Conservation (phyloP, 2,888 invertebrate species). For the Plutella xylostella region DNA sequence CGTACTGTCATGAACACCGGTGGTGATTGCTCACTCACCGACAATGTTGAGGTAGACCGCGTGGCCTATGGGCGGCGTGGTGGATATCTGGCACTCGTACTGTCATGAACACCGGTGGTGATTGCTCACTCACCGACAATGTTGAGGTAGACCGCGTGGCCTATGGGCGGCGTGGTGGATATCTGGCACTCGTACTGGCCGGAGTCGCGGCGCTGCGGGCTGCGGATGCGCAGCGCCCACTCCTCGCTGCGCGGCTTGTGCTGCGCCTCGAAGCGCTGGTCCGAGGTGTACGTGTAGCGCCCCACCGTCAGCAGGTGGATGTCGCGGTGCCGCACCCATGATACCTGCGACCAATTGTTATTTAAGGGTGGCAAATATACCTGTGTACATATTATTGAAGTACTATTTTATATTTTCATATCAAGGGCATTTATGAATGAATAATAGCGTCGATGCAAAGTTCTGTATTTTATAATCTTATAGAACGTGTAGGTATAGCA, state of each 20-base stretch:
- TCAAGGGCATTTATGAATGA: too few relatives aligned
- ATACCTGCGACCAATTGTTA: conserved; percentile 81
- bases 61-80: conserved; percentile 89
- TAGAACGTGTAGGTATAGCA: too few relatives aligned
- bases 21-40: too few relatives aligned
- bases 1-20: too few relatives aligned
- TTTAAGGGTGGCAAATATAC: too few relatives aligned
- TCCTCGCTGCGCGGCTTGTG: conserved; percentile 89
- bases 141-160: conserved; percentile 83
- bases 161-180: conserved; percentile 89
- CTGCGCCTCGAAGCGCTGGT: conserved; percentile 84
- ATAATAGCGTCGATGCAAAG: too few relatives aligned
- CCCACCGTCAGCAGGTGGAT: conserved; percentile 92
- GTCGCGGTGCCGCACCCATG: conserved; percentile 92
- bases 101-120: conserved; percentile 89
- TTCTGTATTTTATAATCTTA: too few relatives aligned
- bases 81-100: conserved; percentile 93
- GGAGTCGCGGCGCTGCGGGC: conserved; percentile 84
- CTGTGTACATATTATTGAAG: too few relatives aligned
- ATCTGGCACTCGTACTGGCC: conserved; percentile 93
- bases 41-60: conserved; percentile 85
- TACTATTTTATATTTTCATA: too few relatives aligned
- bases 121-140: conserved; percentile 86
- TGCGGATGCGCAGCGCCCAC: conserved; percentile 79
- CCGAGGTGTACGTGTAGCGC: conserved; percentile 87